Conservation (phyloP, 2,888 invertebrate species). For the Thera britannica region DNA sequence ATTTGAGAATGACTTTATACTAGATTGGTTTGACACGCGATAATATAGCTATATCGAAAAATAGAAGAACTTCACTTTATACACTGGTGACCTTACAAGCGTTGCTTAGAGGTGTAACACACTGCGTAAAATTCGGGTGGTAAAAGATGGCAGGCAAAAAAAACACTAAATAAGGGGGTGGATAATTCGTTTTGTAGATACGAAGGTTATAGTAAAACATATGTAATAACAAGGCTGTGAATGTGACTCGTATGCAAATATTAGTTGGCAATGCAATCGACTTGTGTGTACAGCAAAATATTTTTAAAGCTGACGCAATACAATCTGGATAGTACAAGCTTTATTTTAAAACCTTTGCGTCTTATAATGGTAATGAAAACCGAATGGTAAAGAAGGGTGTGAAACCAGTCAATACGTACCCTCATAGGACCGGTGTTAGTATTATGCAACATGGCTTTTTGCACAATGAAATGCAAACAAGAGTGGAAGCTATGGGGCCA, state of each 20-base stretch:
- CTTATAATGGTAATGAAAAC: not conserved
- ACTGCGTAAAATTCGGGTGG: too few relatives aligned
- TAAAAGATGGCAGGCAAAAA: too few relatives aligned
- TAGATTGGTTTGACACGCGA: slow-evolving; percentile 25
- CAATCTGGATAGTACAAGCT: not conserved
- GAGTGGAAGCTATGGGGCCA: slow-evolving; percentile 43
- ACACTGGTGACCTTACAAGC: too few relatives aligned
- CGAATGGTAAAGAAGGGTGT: not conserved
- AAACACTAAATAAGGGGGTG: too few relatives aligned
- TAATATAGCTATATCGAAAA: not conserved
- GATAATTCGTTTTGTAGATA: not conserved
- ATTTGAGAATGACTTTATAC: slow-evolving; percentile 25
- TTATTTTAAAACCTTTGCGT: slow-evolving; percentile 7
- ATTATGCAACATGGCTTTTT: slow-evolving; percentile 5
- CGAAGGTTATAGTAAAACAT: slow-evolving; percentile 13
- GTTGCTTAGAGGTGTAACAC: too few relatives aligned
- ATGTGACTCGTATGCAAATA: slow-evolving; percentile 27
- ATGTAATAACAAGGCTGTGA: slow-evolving; percentile 9
- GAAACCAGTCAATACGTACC: not conserved
- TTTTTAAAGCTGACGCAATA: slow-evolving; percentile 27
- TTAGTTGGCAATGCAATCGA: slow-evolving; percentile 22
- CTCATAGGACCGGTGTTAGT: not conserved
- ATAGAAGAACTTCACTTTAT: too few relatives aligned
- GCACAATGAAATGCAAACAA: slow-evolving; percentile 22
- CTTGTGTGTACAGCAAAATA: slow-evolving; percentile 20